These are phyloP conservation scores for Sinopyrophorus schimmeli DNA, from an alignment of 2,888 invertebrate genomes.

Conservation along the genomic window DNA sequence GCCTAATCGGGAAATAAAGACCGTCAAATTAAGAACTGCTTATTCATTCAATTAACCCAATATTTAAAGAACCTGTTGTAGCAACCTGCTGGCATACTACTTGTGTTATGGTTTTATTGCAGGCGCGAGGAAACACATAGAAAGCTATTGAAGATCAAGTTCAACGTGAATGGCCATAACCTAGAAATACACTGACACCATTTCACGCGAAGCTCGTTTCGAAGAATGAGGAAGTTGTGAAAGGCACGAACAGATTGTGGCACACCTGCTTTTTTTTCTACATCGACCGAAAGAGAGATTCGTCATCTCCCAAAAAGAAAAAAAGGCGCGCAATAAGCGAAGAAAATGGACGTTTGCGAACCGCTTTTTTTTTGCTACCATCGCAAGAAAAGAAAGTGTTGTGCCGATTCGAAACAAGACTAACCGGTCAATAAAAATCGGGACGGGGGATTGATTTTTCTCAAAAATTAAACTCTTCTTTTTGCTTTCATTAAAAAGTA, in stretches of 20 bases:
- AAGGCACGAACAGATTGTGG: constrained; percentile 33
- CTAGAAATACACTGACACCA: constrained; percentile 52
- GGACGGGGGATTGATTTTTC: too few species aligned
- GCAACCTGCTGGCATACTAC: constrained; percentile 17
- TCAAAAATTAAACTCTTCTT: too few species aligned
- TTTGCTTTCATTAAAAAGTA: too few species aligned
- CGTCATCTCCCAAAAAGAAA: too few species aligned
- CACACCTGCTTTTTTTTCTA: constrained; percentile 33
- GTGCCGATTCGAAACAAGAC: constrained; percentile 42
- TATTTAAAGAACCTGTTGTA: constrained; percentile 4
- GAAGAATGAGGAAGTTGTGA: constrained; percentile 46
- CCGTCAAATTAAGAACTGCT: background rate
- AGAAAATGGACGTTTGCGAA: too few species aligned
- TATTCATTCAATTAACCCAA: constrained; percentile 20
- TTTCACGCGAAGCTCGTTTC: constrained; percentile 48
- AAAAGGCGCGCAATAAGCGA: too few species aligned
- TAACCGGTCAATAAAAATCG: constrained; percentile 39
- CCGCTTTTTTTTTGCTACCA: too few species aligned
- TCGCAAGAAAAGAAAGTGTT: constrained; percentile 50
- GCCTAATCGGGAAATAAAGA: constrained; percentile 15
- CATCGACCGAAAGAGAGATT: too few species aligned
- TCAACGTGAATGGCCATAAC: constrained; percentile 50
- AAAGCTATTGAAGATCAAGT: constrained; percentile 42
- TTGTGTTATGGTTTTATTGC: constrained; percentile 20
- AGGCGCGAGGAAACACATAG: constrained; percentile 16